These are phyloP conservation scores for Hypomesus transpacificus DNA, from an alignment of 2,113 vertebrate genomes.

Conservation along the genomic window DNA sequence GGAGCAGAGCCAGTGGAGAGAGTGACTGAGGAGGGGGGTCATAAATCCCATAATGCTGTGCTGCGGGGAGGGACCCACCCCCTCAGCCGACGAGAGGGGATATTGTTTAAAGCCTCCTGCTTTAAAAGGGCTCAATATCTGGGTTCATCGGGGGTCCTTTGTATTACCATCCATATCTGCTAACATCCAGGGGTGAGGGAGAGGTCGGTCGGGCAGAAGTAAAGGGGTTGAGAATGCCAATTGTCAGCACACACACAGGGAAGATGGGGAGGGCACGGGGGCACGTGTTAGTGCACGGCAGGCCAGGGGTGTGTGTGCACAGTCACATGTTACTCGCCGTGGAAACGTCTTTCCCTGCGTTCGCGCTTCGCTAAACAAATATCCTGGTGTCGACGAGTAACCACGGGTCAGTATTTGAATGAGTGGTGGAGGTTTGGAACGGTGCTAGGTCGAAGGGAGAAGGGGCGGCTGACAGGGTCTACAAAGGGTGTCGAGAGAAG, in stretches of 20 bases:
- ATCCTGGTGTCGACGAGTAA: not conserved
- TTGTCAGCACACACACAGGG: slow-evolving; percentile 40
- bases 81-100: slow-evolving; percentile 42
- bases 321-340: slow-evolving; percentile 4
- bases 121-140: slow-evolving; percentile 69
- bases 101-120: slow-evolving; percentile 66
- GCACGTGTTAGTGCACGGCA: slow-evolving; percentile 34
- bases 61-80: slow-evolving; percentile 46
- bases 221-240: slow-evolving; percentile 56
- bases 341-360: slow-evolving; percentile 6
- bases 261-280: slow-evolving; percentile 30
- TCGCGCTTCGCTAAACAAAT: not conserved
- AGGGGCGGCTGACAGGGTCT: not conserved
- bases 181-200: slow-evolving; percentile 52
- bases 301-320: slow-evolving; percentile 40
- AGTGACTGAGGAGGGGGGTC: slow-evolving; percentile 37
- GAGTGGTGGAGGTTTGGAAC: not conserved
- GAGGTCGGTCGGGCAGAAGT: slow-evolving; percentile 36
- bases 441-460: not conserved
- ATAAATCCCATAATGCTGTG: slow-evolving; percentile 65
- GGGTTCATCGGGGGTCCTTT: slow-evolving; percentile 64
- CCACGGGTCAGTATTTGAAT: not conserved
- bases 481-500: too few relatives aligned
- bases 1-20: slow-evolving; percentile 53
- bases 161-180: slow-evolving; percentile 74